These are phyloP conservation scores for Rugalucina vietnamica DNA, from an alignment of 2,888 invertebrate species.

Conservation along the genomic window DNA sequence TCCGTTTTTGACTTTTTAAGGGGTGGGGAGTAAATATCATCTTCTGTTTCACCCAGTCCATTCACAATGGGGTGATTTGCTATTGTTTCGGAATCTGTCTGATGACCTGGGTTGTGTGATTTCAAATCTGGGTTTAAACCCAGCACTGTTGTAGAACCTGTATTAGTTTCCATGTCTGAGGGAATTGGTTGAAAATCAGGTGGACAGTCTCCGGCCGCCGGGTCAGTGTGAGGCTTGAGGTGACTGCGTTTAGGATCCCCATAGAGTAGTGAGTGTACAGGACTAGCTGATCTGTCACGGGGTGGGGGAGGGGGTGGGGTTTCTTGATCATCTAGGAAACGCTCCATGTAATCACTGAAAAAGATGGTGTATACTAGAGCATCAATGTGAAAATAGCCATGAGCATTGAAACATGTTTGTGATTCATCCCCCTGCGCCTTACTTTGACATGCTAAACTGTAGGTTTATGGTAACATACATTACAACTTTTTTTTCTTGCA, in stretches of 20 bases:
- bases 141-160: constrained; percentile 62
- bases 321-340: constrained; percentile 91
- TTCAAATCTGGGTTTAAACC: constrained; percentile 45
- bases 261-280: constrained; percentile 86
- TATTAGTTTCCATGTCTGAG: constrained; percentile 57
- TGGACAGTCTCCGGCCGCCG: constrained; percentile 35
- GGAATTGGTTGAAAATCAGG: constrained; percentile 52
- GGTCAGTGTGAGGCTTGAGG: constrained; percentile 69
- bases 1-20: constrained; percentile 57
- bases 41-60: constrained; percentile 48
- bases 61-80: neutral
- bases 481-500: no score
- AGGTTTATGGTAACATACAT: no score
- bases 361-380: no score
- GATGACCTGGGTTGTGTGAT: constrained; percentile 42
- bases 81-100: constrained; percentile 20
- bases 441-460: no score
- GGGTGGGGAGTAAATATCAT: constrained; percentile 52
- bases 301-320: constrained; percentile 64
- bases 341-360: constrained; percentile 93
- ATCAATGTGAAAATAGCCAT: no score
- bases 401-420: no score
- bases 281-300: constrained; percentile 88
- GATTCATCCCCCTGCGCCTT: no score
- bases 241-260: constrained; percentile 84